Evolutionary conservation across 2,797 vertebrate genomes (phyloP).

Genomic region (Coregonus ussuriensis): DNA sequence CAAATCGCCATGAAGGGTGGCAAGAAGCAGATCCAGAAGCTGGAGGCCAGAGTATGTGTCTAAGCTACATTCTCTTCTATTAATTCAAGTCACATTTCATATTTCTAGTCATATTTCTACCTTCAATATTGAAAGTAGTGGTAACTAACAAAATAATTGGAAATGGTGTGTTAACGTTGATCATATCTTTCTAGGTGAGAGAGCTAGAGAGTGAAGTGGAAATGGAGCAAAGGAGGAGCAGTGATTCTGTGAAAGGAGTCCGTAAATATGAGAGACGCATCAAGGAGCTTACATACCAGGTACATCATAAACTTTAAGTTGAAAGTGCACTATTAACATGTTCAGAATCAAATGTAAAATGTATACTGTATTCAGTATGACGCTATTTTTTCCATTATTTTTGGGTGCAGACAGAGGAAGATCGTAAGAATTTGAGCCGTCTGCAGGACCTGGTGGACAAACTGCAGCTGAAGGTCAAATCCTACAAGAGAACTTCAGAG

Average conservation of each 20-base stretch:
- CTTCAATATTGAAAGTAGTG: constrained; percentile 34
- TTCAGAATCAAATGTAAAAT: not conserved
- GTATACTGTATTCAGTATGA: too few species aligned
- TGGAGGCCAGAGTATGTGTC: not conserved
- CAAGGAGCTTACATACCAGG: constrained; percentile 63
- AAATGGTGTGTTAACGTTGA: too few species aligned
- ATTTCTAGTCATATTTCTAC: not conserved
- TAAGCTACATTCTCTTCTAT: too few species aligned
- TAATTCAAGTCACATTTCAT: too few species aligned
- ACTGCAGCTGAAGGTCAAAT: constrained; percentile 73
- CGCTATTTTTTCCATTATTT: not conserved
- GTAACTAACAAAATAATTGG: constrained; percentile 22
- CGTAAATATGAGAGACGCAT: constrained; percentile 58
- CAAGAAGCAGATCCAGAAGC: constrained; percentile 89
- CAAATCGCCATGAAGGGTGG: constrained; percentile 90
- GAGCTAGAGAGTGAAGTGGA: too few species aligned
- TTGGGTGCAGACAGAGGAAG: constrained; percentile 68
- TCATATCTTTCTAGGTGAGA: too few species aligned
- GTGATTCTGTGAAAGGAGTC: constrained; percentile 55
- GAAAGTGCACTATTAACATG: not conserved
- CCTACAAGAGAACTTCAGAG: constrained; percentile 68
- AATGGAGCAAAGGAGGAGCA: constrained; percentile 22
- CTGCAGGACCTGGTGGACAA: constrained; percentile 76
- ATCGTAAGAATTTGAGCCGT: constrained; percentile 71
- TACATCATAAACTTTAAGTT: constrained; percentile 5